phyloP scores from a whole-genome alignment of 1,140 invertebrate genomes.

The Belonocnema kinseyi region DNA sequence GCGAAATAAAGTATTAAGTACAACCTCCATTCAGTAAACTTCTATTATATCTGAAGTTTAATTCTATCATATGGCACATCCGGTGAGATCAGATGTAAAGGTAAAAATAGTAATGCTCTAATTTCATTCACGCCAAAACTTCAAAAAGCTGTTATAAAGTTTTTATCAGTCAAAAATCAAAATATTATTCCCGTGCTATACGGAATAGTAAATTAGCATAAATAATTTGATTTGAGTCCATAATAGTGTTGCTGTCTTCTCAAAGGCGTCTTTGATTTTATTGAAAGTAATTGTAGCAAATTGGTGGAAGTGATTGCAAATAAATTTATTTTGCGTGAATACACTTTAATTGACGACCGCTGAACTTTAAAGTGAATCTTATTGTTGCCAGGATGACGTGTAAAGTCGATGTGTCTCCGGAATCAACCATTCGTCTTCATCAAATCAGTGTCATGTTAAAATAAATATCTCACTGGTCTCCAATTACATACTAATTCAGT shows the following conservation, averaged over 20 bases:
- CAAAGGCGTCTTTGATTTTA: background rate
- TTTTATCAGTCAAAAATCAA: too few relatives aligned
- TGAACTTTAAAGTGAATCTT: background rate
- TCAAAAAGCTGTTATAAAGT: too few relatives aligned
- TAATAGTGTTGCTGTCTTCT: background rate
- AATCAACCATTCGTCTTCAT: background rate
- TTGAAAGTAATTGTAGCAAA: background rate
- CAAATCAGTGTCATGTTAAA: background rate
- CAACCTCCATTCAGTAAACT: background rate
- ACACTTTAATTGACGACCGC: background rate
- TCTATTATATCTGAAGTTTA: slow-evolving; percentile 19
- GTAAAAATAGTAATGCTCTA: background rate
- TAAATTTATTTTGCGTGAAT: slow-evolving; percentile 14
- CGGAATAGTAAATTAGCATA: background rate
- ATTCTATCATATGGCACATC: slow-evolving; percentile 1
- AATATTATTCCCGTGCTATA: background rate
- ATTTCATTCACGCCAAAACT: background rate
- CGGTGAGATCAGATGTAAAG: background rate
- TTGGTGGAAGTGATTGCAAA: slow-evolving; percentile 16
- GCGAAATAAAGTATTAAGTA: slow-evolving; percentile 19
- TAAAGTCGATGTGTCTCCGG: background rate
- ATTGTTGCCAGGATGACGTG: slow-evolving; percentile 10
- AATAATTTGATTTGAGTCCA: background rate
- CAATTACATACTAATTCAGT: background rate
- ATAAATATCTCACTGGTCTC: background rate